Conservation (phyloP, 2,797 vertebrate species). For the Rhinella marina region DNA sequence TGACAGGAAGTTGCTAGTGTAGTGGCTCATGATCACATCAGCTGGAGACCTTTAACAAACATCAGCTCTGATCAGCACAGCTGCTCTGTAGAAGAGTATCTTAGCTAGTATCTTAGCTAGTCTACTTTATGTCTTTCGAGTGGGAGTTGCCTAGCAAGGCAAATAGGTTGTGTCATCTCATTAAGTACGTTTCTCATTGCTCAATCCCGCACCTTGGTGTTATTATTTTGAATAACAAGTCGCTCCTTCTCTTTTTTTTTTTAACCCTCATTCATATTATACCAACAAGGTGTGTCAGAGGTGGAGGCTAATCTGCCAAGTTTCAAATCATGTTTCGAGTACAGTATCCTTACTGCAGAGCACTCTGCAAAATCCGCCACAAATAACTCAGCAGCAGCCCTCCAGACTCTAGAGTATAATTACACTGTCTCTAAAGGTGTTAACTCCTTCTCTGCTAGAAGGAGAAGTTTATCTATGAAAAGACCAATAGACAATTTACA, state of each 20-base stretch:
- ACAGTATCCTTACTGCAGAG: not conserved
- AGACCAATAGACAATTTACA: not conserved
- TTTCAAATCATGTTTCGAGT: slow-evolving; percentile 20
- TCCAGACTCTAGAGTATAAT: slow-evolving; percentile 39
- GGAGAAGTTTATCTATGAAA: not conserved
- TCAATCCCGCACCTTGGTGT: slow-evolving; percentile 55
- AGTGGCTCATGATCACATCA: slow-evolving; percentile 52
- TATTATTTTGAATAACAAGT: slow-evolving; percentile 61
- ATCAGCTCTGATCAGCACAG: slow-evolving; percentile 33
- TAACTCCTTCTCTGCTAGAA: slow-evolving; percentile 22
- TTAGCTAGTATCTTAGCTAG: slow-evolving; percentile 47
- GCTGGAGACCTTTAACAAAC: slow-evolving; percentile 19
- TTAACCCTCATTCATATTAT: slow-evolving; percentile 48
- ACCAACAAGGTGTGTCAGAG: slow-evolving; percentile 58
- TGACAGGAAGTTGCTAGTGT: slow-evolving; percentile 28
- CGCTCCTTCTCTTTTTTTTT: slow-evolving; percentile 47
- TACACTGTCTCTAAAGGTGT: slow-evolving; percentile 29
- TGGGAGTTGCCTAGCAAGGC: slow-evolving; percentile 46
- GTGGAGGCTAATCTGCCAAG: slow-evolving; percentile 46
- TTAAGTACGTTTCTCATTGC: slow-evolving; percentile 56
- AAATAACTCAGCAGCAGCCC: slow-evolving; percentile 26
- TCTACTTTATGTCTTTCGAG: slow-evolving; percentile 58
- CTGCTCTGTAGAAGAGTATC: slow-evolving; percentile 40
- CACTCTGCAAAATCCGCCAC: not conserved
- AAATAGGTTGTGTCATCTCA: slow-evolving; percentile 55